Conservation (phyloP, 2,888 invertebrate genomes). For the Hirtodrosophila confusa region DNA sequence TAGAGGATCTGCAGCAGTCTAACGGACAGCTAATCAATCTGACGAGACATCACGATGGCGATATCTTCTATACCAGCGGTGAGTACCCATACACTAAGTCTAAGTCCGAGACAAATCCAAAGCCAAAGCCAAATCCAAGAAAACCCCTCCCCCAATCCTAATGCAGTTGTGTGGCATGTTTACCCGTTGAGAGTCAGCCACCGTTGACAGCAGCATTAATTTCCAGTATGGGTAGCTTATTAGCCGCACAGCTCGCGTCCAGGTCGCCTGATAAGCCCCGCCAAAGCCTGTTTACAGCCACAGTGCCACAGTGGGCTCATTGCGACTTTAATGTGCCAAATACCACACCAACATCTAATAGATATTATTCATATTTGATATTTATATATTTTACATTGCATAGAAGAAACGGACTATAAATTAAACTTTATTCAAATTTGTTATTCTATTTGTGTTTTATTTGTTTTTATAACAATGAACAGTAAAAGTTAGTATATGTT, state of each 20-base stretch:
- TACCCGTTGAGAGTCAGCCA: constrained; percentile 11
- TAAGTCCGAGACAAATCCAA: constrained; percentile 1
- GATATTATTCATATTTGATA: no score
- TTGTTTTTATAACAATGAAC: no score
- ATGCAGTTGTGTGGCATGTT: constrained; percentile 43
- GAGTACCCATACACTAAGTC: constrained; percentile 54
- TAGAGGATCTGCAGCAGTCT: constrained; percentile 79
- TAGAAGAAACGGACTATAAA: no score
- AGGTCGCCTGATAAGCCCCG: constrained; percentile 32
- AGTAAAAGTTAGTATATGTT: no score
- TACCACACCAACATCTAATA: no score
- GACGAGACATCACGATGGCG: constrained; percentile 84
- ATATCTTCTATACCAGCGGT: constrained; percentile 83
- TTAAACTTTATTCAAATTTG: no score
- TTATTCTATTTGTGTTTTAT: no score
- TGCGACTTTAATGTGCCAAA: no score
- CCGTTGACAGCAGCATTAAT: constrained; percentile 72
- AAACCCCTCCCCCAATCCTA: background rate
- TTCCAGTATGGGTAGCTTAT: constrained; percentile 48
- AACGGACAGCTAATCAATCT: constrained; percentile 82
- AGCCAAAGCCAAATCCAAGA: constrained; percentile 11
- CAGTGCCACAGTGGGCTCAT: no score
- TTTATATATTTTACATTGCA: no score
- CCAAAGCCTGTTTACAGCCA: constrained; percentile 18
- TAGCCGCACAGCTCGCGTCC: constrained; percentile 29